Evolutionary conservation across 2,888 invertebrate species (phyloP), one percentile per base, ranked within the genome.

Genomic region (Hypolimnas misippus): DNA sequence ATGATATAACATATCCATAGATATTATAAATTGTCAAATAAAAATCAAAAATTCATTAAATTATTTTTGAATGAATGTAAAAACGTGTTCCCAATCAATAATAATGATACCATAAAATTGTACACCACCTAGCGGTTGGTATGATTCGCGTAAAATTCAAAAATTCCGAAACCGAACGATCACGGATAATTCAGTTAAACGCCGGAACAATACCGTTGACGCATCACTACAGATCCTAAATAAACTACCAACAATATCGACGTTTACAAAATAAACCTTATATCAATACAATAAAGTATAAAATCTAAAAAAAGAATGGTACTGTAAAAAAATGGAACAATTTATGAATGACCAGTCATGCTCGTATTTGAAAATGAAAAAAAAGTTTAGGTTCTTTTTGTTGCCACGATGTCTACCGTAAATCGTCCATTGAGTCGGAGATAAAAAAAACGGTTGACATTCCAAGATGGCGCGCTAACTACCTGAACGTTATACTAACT

Each of bases 381-480:
- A 77, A 79, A 76, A 77, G 75, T 75, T 42, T 77, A 75, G 73
- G 61, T 62, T 64, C 66, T 64, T 81, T 88, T 86, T 87, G 87
- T 86, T 81, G 87, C 87, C 90, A 75, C 79, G 74, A 77, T 78
- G 90, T 91, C 90, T 90, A 86, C 78, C 88, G 88, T 89, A 88
- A 87, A 86, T 86, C 83, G 83, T 83, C 77, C 88, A 89, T 87
- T 88, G 83, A 86, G 80, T 69, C 76, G 76, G 64, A 74, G 73
- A 79, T 70, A 79, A 83, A 86, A 86, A 86, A 86, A 76, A 73
- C 65, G 70, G 75, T 70, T 76, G 76, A 75, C 77, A 75, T 76
- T 75, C 73, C 76, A 73, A 73, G 71, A 79, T 78, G 78, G 77
- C 74, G 75, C 71, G 68, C 67, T 76, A 78, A 78, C 81, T 85